A percentile compares a stretch with the other conserved stretches of the same genome.
phyloP scores from a whole-genome alignment of 2,888 invertebrate genomes.

The Chironomus riparius region DNA sequence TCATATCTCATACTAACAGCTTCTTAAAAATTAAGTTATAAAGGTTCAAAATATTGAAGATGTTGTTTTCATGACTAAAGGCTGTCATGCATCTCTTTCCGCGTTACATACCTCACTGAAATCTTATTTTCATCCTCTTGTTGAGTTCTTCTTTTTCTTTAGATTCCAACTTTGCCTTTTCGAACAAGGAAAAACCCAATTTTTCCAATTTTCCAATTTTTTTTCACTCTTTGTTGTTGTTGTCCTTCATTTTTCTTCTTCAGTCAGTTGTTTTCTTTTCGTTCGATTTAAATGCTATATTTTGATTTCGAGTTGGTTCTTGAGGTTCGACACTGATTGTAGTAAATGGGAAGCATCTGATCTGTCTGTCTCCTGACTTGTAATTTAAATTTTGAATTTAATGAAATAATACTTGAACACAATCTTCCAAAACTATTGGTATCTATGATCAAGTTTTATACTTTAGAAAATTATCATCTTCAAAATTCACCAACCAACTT shows the following conservation, averaged over 20 bases:
- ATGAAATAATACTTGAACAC: too few relatives aligned
- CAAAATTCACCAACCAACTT: too few relatives aligned
- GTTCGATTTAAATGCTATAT: neutral
- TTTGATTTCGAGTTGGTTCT: neutral
- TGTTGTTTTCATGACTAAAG: neutral
- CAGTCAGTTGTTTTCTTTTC: neutral
- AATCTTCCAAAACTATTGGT: too few relatives aligned
- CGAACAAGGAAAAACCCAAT: neutral
- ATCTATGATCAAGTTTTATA: too few relatives aligned
- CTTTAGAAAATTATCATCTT: too few relatives aligned
- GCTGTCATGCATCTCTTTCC: neutral
- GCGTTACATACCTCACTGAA: neutral
- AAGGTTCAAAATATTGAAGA: too few relatives aligned
- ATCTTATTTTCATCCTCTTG: neutral
- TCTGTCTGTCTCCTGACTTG: neutral
- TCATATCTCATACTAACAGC: too few relatives aligned
- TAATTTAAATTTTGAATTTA: too few relatives aligned
- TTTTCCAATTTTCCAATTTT: slow-evolving; percentile 6
- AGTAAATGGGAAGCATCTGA: too few relatives aligned
- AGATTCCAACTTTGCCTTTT: neutral
- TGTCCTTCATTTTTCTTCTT: neutral
- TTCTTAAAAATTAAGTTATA: too few relatives aligned
- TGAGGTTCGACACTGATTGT: too few relatives aligned
- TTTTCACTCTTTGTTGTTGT: neutral
- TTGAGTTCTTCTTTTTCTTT: neutral